Conservation (phyloP, 2,888 invertebrate species). For the Athalia cordata region DNA sequence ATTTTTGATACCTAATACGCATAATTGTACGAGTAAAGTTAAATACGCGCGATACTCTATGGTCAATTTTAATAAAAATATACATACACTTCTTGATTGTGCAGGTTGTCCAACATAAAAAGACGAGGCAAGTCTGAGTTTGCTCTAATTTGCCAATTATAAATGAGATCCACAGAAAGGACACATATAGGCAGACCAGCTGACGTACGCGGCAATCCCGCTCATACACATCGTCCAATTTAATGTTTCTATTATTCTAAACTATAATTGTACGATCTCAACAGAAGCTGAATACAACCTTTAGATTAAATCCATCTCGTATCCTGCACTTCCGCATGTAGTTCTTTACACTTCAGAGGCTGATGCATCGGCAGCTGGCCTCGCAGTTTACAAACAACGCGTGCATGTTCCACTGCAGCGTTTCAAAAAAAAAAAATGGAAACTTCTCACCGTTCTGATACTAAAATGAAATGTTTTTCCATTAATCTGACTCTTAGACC, state of each 20-base stretch:
- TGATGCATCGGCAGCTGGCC: conserved; percentile 4
- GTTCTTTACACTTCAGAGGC: conserved; percentile 17
- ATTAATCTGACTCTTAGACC: not conserved
- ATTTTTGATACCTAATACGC: no score
- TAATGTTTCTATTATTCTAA: not conserved
- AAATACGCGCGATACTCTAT: no score
- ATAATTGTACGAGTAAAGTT: no score
- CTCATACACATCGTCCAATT: conserved; percentile 9
- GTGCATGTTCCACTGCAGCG: no score
- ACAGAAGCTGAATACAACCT: not conserved
- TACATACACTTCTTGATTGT: not conserved
- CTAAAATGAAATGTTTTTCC: not conserved
- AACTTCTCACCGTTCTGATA: not conserved
- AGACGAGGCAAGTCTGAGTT: conserved; percentile 17
- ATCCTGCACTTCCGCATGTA: conserved; percentile 1
- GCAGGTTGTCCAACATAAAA: not conserved
- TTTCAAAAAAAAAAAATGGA: not conserved
- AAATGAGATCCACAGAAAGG: not conserved
- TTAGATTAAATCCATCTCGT: conserved; percentile 1
- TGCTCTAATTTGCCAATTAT: conserved; percentile 19
- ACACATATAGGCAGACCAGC: not conserved
- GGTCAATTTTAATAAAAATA: no score
- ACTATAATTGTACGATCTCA: not conserved
- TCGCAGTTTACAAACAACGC: not conserved
- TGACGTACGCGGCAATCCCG: not conserved